Base-by-base conservation (phyloP, 2,888 invertebrate species). In the Galerucella pusilla region DNA sequence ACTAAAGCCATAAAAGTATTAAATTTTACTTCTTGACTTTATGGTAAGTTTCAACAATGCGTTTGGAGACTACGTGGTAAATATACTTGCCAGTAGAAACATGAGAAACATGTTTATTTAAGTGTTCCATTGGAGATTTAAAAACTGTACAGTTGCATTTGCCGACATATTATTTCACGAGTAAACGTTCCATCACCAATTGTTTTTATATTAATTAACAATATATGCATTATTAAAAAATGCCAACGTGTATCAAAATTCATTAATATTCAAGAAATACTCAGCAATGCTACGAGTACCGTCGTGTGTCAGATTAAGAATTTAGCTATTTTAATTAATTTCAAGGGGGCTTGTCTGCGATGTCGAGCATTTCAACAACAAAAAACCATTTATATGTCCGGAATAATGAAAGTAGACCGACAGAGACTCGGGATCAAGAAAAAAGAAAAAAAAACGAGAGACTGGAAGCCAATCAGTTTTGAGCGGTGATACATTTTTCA, bases 401-500 rank as follows among this genome's bases (percentile, higher is more conserved):
- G 80, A 79, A 83, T 83, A 82, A 83, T 81, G 81, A 83, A 81
- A 81, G 81, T 81, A 74, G 78, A 79, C 81, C 80, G 82, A 81
- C 81, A 80, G 80, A 81, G 77, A 78, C 75, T 69, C 78, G 75
- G 64, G 46, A 16, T 46, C 46, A 42, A 46, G 46, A 78, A 80
- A 46, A 73, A 72, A 74, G 75, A 66, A 71, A 76, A 76, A 35
- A 28, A 76, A 73, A 57, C 63, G 74, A 61, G 68, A 77, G 78
- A 79, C 79, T 79, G 80, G 80, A 76, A 80, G 81, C 85, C 84
- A 84, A 84, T 85, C 84, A 83, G 83, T 83, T 83, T 80, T 78
- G 81, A 79, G 77, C 81, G 80, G 81, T 81, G 84, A 86, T 86
- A 87, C 86, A 86, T 87, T 86, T 87, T 87, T 87, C 86, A 87